phyloP scores from a whole-genome alignment of 2,797 vertebrate species.

The Macrochelys suwanniensis region DNA sequence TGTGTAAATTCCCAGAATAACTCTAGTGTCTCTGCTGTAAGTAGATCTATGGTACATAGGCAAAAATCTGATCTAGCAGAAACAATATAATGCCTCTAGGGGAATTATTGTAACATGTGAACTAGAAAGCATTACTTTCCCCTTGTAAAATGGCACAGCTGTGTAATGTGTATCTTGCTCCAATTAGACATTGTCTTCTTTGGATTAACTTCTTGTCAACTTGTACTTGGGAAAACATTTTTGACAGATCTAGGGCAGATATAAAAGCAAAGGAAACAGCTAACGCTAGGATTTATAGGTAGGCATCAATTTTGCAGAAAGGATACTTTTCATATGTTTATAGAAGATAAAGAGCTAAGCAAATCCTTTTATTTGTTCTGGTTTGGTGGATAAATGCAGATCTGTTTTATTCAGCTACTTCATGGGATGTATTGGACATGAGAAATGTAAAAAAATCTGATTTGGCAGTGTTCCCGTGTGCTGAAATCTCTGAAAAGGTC shows the following conservation, averaged over 20 bases:
- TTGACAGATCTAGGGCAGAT: conserved; percentile 72
- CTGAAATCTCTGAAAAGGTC: not conserved
- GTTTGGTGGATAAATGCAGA: not conserved
- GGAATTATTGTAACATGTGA: conserved; percentile 30
- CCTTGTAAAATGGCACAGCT: conserved; percentile 50
- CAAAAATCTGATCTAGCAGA: conserved; percentile 35
- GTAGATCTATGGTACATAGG: not conserved
- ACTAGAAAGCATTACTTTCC: conserved; percentile 45
- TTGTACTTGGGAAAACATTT: conserved; percentile 59
- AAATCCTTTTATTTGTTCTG: not conserved
- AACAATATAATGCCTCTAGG: conserved; percentile 38
- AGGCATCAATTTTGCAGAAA: conserved; percentile 53
- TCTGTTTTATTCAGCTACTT: not conserved
- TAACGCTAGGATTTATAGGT: conserved; percentile 47
- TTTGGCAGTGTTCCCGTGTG: not conserved
- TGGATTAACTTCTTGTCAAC: conserved; percentile 57
- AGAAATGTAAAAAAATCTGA: conserved; percentile 1
- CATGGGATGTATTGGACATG: not conserved
- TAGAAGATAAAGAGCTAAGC: conserved; percentile 40
- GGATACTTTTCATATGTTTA: conserved; percentile 48
- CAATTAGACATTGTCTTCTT: conserved; percentile 72
- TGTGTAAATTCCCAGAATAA: conserved; percentile 27
- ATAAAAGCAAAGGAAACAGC: conserved; percentile 65
- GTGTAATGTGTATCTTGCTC: conserved; percentile 46
- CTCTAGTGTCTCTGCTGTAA: conserved; percentile 41